These are phyloP conservation scores for Tiphia femorata DNA, from an alignment of 2,888 invertebrate species.

Conservation along the genomic window DNA sequence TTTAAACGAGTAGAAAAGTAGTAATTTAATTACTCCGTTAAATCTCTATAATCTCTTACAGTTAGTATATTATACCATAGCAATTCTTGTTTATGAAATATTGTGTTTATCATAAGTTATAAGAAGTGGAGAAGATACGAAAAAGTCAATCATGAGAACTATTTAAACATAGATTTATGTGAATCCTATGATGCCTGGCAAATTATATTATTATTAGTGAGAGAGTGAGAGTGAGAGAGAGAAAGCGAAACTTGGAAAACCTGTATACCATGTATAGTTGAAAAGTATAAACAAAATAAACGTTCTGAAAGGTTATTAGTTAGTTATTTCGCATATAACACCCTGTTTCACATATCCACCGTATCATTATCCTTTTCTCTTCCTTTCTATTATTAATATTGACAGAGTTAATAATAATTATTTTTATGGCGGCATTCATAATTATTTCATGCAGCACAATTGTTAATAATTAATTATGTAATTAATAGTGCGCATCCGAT, in stretches of 20 bases:
- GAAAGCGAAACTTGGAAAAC: conserved; percentile 29
- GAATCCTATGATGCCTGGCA: conserved; percentile 34
- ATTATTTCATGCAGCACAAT: conserved; percentile 21
- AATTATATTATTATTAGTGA: conserved; percentile 39
- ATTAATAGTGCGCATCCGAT: conserved; percentile 59
- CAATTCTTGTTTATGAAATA: conserved; percentile 24
- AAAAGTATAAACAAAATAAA: conserved; percentile 62
- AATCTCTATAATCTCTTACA: conserved; percentile 21
- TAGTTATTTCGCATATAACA: conserved; percentile 63
- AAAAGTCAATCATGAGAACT: conserved; percentile 13
- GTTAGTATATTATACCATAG: conserved; percentile 30
- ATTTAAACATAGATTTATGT: conserved; percentile 39
- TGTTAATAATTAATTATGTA: conserved; percentile 26
- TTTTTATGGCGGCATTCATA: conserved; percentile 20
- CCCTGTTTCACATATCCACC: conserved; percentile 46
- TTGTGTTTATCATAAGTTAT: conserved; percentile 28
- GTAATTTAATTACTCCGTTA: conserved; percentile 24
- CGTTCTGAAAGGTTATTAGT: conserved; percentile 62
- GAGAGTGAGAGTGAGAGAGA: conserved; percentile 41
- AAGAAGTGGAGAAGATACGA: conserved; percentile 36
- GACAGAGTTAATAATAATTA: conserved; percentile 31
- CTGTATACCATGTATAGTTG: conserved; percentile 60
- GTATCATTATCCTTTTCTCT: conserved; percentile 39
- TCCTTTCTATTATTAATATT: conserved; percentile 37
- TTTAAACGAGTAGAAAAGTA: conserved; percentile 26